Evolutionary conservation across 2,888 invertebrate species (phyloP), one percentile per base, ranked within the genome.

Genomic region (Abrostola tripartita): DNA sequence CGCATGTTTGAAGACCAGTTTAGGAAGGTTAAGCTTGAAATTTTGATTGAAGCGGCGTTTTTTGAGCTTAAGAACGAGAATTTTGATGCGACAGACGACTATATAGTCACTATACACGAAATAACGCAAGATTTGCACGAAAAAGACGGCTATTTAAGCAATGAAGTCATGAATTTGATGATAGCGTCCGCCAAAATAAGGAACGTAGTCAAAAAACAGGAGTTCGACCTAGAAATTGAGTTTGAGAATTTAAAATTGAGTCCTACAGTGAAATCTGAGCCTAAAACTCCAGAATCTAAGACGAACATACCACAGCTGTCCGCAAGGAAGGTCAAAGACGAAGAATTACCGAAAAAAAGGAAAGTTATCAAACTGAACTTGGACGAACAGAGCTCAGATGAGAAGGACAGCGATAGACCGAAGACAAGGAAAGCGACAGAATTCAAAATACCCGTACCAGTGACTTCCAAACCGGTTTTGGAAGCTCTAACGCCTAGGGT

Each of bases 381-480:
- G 0, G 91, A 93, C 42, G 89, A 89, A 0, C 78, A 67, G 0
- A 70, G 61, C 5, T 70, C 75, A 0, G 85, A 87, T 0, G 87
- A 88, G 0, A 74, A 71, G 2, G 82, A 85, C 0, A 11, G 60
- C 0, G 73, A 79, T 0, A 81, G 79, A 65, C 81, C 61, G 24
- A 82, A 78, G 35, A 82, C 82, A 0, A 56, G 69, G 10, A 78
- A 70, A 56, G 79, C 70, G 40, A 40, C 69, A 0, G 75, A 81
- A 6, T 93, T 93, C 63, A 93, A 94, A 86, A 78, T 93, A 12
- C 94, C 94, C 0, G 86, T 85, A 0, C 91, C 90, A 0, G 80
- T 87, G 0, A 87, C 84, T 0, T 41, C 76, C 0, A 90, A 86
- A 60, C 86, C 89, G 0, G 78, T 83, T 0, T 37, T 90, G 0